These are phyloP conservation scores for Calidris pygmaea DNA, from an alignment of 2,113 vertebrate species.

Conservation along the genomic window DNA sequence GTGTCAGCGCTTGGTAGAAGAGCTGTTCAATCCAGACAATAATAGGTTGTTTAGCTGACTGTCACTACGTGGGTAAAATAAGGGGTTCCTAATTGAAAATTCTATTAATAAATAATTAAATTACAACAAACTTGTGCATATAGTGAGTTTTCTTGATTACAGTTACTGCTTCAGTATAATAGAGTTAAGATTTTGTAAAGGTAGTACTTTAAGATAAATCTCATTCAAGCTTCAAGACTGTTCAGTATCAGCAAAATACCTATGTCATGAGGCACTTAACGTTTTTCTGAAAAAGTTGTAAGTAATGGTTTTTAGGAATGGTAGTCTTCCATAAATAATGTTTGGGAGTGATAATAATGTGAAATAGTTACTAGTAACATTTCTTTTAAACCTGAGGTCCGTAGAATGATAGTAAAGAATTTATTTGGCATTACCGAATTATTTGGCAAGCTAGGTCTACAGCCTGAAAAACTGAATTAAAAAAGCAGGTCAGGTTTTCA, in stretches of 20 bases:
- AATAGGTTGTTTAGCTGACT: background rate
- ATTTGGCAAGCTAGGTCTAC: background rate
- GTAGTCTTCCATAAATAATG: background rate
- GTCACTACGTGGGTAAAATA: background rate
- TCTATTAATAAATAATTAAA: background rate
- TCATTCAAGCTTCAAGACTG: background rate
- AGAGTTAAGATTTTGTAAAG: background rate
- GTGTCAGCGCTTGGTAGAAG: background rate
- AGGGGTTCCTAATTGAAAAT: background rate
- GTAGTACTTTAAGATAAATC: background rate
- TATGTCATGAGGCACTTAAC: background rate
- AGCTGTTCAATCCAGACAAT: background rate
- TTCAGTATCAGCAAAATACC: background rate
- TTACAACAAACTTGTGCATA: background rate
- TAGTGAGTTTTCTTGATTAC: background rate
- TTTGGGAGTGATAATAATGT: background rate
- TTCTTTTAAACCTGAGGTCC: background rate
- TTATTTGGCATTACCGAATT: background rate
- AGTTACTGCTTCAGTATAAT: background rate
- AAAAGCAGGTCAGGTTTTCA: background rate
- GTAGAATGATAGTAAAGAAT: background rate
- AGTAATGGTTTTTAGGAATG: background rate
- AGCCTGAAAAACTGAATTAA: background rate
- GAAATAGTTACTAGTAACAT: background rate
- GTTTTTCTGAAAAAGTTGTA: background rate